These are phyloP conservation scores for Spisula subtruncata DNA, from an alignment of 2,888 invertebrate genomes.

Conservation along the genomic window DNA sequence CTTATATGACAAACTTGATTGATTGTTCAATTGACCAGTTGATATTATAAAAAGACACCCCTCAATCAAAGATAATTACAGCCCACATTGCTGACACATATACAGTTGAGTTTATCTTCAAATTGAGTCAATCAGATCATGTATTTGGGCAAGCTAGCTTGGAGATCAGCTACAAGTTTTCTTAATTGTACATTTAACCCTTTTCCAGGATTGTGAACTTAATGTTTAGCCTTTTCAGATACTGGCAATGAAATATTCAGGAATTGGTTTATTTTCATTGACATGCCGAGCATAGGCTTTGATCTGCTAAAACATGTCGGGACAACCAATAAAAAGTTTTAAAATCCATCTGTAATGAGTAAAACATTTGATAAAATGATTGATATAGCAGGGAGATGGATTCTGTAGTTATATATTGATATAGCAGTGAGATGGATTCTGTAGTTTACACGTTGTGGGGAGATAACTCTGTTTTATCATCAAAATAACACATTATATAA, in stretches of 20 bases:
- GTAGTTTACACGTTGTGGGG: background rate
- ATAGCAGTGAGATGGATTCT: background rate
- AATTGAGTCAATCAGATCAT: background rate
- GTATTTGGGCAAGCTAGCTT: background rate
- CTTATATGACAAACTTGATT: background rate
- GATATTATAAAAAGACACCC: background rate
- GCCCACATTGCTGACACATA: background rate
- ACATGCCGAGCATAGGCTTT: no score
- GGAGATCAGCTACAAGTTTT: background rate
- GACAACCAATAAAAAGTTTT: background rate
- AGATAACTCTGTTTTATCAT: background rate
- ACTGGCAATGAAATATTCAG: no score
- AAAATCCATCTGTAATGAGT: background rate
- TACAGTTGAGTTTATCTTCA: background rate
- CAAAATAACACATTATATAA: constrained; percentile 18
- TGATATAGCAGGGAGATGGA: background rate
- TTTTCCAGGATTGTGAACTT: background rate
- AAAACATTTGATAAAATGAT: background rate
- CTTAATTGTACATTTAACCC: no score
- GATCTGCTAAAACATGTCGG: no score
- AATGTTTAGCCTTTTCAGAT: no score
- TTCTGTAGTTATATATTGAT: no score
- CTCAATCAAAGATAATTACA: background rate
- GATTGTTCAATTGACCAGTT: background rate
- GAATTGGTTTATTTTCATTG: background rate